Evolutionary conservation across 2,888 invertebrate species (phyloP).

Genomic region (Drosophila recens): DNA sequence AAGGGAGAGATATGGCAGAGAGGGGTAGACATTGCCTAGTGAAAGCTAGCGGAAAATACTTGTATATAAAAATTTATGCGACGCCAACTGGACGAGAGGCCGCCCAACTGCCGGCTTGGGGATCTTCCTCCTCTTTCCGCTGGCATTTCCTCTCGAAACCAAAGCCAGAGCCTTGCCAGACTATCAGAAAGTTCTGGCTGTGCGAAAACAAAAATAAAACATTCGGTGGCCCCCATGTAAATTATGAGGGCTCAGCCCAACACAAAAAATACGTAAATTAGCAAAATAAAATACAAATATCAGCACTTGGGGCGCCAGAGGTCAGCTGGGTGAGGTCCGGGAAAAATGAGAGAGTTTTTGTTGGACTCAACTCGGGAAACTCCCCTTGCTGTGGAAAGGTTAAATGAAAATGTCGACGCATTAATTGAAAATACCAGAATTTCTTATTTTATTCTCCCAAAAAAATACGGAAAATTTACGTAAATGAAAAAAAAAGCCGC

Average conservation of each 20-base stretch:
- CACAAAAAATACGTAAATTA: constrained; percentile 60
- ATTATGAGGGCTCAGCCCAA: constrained; percentile 62
- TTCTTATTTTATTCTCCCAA: constrained; percentile 1
- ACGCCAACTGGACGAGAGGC: constrained; percentile 78
- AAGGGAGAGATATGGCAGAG: neutral
- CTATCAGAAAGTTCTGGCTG: constrained; percentile 39
- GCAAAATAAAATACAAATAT: constrained; percentile 60
- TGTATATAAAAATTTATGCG: constrained; percentile 74
- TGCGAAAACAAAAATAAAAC: constrained; percentile 69
- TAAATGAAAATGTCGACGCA: constrained; percentile 73
- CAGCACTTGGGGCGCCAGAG: constrained; percentile 34
- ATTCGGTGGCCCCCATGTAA: constrained; percentile 59
- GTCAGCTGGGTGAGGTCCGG: constrained; percentile 40
- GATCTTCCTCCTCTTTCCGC: neutral
- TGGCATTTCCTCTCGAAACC: neutral
- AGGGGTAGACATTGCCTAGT: constrained; percentile 23
- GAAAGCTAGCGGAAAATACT: constrained; percentile 59
- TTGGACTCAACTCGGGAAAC: neutral
- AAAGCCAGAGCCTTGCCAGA: constrained; percentile 22
- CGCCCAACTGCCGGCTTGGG: constrained; percentile 13
- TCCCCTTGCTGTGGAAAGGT: constrained; percentile 39
- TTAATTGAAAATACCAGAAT: constrained; percentile 57
- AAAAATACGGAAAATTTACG: constrained; percentile 17
- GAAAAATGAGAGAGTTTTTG: constrained; percentile 25
- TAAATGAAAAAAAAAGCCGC: constrained; percentile 16